These are phyloP conservation scores for Amazonetta brasiliensis DNA, from an alignment of 2,797 vertebrate species.

Conservation along the genomic window DNA sequence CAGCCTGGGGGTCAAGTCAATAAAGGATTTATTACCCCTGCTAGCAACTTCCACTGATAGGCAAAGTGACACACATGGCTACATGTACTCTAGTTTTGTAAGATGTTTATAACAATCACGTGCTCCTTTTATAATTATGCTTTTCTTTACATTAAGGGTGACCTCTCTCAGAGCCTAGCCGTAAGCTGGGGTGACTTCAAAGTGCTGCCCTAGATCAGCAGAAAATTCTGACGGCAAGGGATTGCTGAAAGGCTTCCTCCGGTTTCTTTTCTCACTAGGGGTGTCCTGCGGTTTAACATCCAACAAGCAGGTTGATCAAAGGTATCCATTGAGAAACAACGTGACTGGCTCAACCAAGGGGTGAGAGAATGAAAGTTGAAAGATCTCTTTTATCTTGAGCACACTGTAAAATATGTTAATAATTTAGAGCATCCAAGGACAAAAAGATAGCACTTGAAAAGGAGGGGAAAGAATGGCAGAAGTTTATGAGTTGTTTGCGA, in stretches of 20 bases:
- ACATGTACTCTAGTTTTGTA: fast-evolving
- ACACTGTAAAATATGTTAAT: slow-evolving; percentile 51
- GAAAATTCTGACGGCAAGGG: not conserved
- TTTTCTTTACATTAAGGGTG: not conserved
- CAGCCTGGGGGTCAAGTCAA: not conserved
- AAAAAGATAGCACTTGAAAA: slow-evolving; percentile 47
- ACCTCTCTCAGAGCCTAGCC: not conserved
- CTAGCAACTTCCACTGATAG: not conserved
- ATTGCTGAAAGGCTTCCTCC: not conserved
- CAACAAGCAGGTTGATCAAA: slow-evolving; percentile 52
- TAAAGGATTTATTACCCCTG: fast-evolving
- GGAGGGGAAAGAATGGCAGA: not conserved
- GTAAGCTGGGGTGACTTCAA: not conserved
- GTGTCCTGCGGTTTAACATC: slow-evolving; percentile 10
- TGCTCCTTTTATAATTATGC: not conserved
- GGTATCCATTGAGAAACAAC: not conserved
- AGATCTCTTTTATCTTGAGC: slow-evolving; percentile 49
- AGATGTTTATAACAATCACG: not conserved
- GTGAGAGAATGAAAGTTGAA: not conserved
- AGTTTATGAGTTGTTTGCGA: slow-evolving; percentile 52
- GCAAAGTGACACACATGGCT: no score
- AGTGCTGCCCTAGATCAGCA: slow-evolving; percentile 3
- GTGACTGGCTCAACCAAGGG: not conserved
- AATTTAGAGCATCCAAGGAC: slow-evolving; percentile 55
- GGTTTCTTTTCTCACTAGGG: not conserved